These are phyloP conservation scores for Taeniopygia guttata DNA, from an alignment of 2,797 vertebrate species.

Conservation along the genomic window DNA sequence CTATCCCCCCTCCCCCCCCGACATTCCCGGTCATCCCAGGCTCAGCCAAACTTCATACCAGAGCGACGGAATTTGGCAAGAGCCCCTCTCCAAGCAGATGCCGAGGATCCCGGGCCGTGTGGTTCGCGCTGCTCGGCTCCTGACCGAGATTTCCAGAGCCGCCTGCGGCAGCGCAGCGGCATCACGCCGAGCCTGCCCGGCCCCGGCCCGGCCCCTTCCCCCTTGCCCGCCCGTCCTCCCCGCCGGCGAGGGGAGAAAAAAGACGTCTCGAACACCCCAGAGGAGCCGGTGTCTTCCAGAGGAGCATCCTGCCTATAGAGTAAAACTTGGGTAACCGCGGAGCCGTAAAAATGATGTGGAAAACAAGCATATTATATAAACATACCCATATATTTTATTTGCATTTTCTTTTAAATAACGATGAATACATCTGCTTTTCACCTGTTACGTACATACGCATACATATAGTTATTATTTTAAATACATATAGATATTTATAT, in stretches of 20 bases:
- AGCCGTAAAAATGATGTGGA: background rate
- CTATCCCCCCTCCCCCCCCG: accelerated
- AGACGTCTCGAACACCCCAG: background rate
- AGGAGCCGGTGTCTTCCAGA: background rate
- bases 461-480: background rate
- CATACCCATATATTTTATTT: background rate
- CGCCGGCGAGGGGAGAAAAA: background rate
- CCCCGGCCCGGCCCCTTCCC: background rate
- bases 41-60: slow-evolving; percentile 6
- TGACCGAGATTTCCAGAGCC: background rate
- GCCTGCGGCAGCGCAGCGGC: background rate
- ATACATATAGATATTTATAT: background rate
- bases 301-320: background rate
- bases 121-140: background rate
- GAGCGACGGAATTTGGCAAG: slow-evolving; percentile 6
- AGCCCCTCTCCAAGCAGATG: background rate
- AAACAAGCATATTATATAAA: background rate
- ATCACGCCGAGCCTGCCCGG: background rate
- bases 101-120: background rate
- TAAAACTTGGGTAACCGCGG: background rate
- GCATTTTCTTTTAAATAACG: background rate
- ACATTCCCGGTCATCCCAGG: background rate
- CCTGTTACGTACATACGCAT: background rate
- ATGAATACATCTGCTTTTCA: background rate
- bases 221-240: background rate